Evolutionary conservation across 2,113 vertebrate species (phyloP), one percentile per base, ranked within the genome.

Genomic region (Gymnarchus niloticus): DNA sequence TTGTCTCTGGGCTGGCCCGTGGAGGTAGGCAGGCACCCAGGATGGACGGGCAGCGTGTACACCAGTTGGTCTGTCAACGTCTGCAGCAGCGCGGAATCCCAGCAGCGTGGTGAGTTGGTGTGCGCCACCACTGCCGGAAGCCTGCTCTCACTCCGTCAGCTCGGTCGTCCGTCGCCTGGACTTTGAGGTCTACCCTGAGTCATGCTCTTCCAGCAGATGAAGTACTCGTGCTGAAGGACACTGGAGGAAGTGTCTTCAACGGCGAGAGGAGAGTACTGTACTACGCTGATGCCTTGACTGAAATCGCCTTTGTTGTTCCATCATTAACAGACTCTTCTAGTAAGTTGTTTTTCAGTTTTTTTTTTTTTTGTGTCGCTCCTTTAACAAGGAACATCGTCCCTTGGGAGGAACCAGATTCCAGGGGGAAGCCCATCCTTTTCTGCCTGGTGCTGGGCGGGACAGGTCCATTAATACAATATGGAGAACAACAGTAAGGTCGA

Each of bases 41-140:
- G 96, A 23, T 97, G 96, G 96, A 97, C 96, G 0, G 96, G 96
- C 6, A 96, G 96, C 0, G 92, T 96, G 86, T 96, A 95, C 33
- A 97, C 96, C 49, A 97, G 96, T 90, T 97, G 96, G 96, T 96
- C 95, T 57, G 96, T 97, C 89, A 97, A 97, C 87, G 94, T 90
- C 86, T 76, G 84, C 49, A 91, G 89, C 69, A 93, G 94, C 80
- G 90, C 91, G 52, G 95, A 96, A 83, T 91, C 86, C 59, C 59
- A 90, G 23, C 92, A 94, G 48, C 94, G 93, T 92, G 95, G 96
- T 96, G 92, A 86, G 86, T 9, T 0, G 8, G 23, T 69, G 61
- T 2, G 25, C 23, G 33, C 65, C 12, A 6, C 41, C 65, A 73
- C 65, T 17, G 33, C 7, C 33, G 4, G 19, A 5, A 73, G 12